phyloP scores from a whole-genome alignment of 2,888 invertebrate genomes.

The Julus scanicus region DNA sequence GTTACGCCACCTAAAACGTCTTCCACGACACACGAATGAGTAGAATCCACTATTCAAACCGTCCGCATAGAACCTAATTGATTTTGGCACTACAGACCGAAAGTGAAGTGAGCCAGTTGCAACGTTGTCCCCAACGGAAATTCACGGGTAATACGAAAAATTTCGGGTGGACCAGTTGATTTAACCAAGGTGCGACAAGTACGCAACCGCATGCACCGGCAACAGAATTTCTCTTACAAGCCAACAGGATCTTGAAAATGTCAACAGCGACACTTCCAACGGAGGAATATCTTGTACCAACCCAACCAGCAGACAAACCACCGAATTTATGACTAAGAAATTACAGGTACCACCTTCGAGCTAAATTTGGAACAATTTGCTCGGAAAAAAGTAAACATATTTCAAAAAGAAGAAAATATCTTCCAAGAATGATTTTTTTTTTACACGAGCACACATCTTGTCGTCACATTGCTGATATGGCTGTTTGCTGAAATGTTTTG shows the following conservation, averaged over 20 bases:
- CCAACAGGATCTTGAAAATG: neutral
- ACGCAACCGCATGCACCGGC: neutral
- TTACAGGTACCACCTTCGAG: neutral
- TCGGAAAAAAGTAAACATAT: neutral
- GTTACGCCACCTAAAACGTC: slow-evolving; percentile 35
- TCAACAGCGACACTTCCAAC: neutral
- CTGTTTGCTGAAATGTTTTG: too few species aligned
- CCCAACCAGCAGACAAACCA: neutral
- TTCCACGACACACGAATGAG: slow-evolving; percentile 4
- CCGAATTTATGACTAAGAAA: neutral
- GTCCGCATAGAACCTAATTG: neutral
- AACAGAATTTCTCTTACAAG: neutral
- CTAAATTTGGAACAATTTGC: neutral
- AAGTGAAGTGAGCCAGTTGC: neutral
- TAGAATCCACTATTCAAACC: neutral
- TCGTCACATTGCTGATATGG: neutral
- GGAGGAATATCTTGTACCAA: neutral
- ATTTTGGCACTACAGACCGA: slow-evolving; percentile 22
- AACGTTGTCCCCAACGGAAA: neutral
- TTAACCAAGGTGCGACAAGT: neutral
- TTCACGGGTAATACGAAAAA: neutral
- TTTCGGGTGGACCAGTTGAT: slow-evolving; percentile 16
- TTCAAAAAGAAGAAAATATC: neutral
- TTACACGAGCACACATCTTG: neutral
- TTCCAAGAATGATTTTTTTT: neutral